These are phyloP conservation scores for Hydrophis major DNA, from an alignment of 2,797 vertebrate genomes.

Conservation along the genomic window DNA sequence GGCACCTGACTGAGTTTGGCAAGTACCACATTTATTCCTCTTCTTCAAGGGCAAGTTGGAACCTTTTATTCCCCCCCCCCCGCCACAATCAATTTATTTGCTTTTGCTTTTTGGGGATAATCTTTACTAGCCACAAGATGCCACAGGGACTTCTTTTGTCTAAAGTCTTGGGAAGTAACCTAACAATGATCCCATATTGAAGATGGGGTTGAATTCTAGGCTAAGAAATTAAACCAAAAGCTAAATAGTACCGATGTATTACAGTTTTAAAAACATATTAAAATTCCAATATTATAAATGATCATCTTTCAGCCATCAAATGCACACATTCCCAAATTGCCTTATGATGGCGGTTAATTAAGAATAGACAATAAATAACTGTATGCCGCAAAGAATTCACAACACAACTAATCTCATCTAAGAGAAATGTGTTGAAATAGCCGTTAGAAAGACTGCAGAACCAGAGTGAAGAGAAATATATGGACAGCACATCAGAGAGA, in stretches of 20 bases:
- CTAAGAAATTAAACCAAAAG: not conserved
- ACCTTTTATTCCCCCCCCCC: not conserved
- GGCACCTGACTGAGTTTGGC: not conserved
- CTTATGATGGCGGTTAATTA: constrained; percentile 28
- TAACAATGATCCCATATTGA: not conserved
- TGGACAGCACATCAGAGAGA: constrained; percentile 36
- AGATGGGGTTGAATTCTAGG: not conserved
- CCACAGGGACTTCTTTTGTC: not conserved
- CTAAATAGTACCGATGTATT: not conserved
- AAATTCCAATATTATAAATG: not conserved
- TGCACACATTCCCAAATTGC: constrained; percentile 2
- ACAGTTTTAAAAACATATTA: not conserved
- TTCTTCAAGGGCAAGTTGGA: not conserved
- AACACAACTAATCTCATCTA: constrained; percentile 43
- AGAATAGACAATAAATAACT: constrained; percentile 27
- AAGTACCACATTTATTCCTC: not conserved
- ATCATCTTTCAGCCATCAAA: not conserved
- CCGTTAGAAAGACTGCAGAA: constrained; percentile 23
- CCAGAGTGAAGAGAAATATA: constrained; percentile 54
- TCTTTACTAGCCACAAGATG: not conserved
- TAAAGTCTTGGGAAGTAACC: not conserved
- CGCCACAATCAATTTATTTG: not conserved
- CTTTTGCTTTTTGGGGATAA: not conserved
- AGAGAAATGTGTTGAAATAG: constrained; percentile 49
- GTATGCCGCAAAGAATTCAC: constrained; percentile 38